These are phyloP conservation scores for Athrips mouffetella DNA, from an alignment of 2,888 invertebrate genomes.

Conservation along the genomic window DNA sequence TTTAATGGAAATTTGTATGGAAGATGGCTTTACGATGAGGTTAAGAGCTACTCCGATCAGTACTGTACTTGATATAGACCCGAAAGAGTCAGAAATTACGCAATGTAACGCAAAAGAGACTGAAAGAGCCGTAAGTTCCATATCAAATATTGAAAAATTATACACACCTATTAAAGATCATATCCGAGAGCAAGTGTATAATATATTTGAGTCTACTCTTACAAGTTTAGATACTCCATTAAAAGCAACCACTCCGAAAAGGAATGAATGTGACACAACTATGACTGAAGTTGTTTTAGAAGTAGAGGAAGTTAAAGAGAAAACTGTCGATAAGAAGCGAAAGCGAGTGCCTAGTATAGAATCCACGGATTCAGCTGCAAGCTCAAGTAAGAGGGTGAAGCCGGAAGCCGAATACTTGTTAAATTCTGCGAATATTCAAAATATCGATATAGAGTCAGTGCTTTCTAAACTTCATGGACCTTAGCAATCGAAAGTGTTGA, in stretches of 20 bases:
- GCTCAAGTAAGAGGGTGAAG: constrained; percentile 52
- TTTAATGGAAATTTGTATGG: constrained; percentile 65
- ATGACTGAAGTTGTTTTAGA: constrained; percentile 56
- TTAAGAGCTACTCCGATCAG: constrained; percentile 52
- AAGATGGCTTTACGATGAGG: constrained; percentile 55
- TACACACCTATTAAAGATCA: constrained; percentile 63
- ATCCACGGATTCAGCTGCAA: constrained; percentile 46
- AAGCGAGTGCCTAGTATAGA: constrained; percentile 48
- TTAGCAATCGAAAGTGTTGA: constrained; percentile 28
- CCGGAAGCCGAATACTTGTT: constrained; percentile 53
- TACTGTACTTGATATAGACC: constrained; percentile 42
- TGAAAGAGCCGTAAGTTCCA: constrained; percentile 57
- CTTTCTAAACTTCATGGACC: constrained; percentile 68
- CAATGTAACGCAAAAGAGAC: constrained; percentile 50
- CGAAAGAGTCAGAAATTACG: constrained; percentile 30
- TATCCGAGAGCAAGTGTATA: constrained; percentile 49
- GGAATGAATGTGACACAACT: constrained; percentile 34
- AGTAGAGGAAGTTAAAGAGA: constrained; percentile 43
- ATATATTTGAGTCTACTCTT: constrained; percentile 69
- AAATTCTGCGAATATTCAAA: constrained; percentile 58
- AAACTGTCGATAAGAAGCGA: constrained; percentile 41
- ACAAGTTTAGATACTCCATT: constrained; percentile 69
- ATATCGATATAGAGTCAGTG: constrained; percentile 71
- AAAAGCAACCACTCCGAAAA: constrained; percentile 44
- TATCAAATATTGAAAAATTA: constrained; percentile 50